Evolutionary conservation across 1,140 invertebrate species (phyloP).

Genomic region (Amyelois transitella): DNA sequence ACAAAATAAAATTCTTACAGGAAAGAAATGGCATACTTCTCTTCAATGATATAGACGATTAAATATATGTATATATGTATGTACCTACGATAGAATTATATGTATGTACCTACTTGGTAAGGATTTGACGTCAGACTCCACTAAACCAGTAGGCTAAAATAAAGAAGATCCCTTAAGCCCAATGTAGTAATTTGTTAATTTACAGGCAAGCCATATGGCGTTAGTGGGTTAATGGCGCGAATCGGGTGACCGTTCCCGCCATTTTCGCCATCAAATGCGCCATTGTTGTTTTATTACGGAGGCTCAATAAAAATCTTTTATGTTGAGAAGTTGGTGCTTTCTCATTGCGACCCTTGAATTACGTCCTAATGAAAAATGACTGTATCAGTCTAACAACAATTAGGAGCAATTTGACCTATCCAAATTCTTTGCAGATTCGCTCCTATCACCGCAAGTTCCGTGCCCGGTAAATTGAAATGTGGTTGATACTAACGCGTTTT

Average conservation of each 20-base stretch:
- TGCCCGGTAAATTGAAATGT: too few species aligned
- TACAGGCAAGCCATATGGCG: not conserved
- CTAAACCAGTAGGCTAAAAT: too few species aligned
- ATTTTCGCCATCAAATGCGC: not conserved
- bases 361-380: not conserved
- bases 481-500: too few species aligned
- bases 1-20: conserved; percentile 68
- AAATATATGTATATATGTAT: too few species aligned
- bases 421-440: too few species aligned
- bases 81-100: too few species aligned
- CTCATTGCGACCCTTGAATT: not conserved
- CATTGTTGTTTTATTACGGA: not conserved
- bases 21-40: conserved; percentile 92
- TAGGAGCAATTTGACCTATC: too few species aligned
- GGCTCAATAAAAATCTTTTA: not conserved
- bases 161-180: too few species aligned
- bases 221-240: not conserved
- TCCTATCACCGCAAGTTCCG: too few species aligned
- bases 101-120: too few species aligned
- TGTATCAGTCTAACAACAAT: not conserved
- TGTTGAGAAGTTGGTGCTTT: not conserved
- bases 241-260: not conserved
- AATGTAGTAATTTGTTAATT: not conserved
- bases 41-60: conserved; percentile 86
- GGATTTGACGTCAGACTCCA: too few species aligned